phyloP scores from a whole-genome alignment of 2,888 invertebrate species.

The Drosophila yooni region DNA sequence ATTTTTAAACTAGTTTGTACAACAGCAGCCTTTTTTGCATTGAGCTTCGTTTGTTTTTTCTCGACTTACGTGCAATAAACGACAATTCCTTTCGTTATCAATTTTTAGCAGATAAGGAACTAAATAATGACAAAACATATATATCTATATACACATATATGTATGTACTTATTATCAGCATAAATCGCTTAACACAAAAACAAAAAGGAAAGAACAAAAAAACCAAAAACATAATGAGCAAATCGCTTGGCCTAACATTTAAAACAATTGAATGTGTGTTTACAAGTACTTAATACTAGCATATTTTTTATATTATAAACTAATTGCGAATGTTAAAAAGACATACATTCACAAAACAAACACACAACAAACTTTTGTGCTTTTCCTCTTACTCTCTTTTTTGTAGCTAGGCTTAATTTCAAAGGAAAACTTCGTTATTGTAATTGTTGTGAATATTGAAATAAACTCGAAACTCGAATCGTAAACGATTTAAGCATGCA shows the following conservation, averaged over 20 bases:
- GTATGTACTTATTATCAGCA: constrained; percentile 46
- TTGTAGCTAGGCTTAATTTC: constrained; percentile 80
- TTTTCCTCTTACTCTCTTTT: constrained; percentile 77
- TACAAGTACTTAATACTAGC: constrained; percentile 66
- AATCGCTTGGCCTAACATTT: constrained; percentile 56
- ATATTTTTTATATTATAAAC: constrained; percentile 78
- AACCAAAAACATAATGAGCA: constrained; percentile 11
- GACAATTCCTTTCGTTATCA: constrained; percentile 70
- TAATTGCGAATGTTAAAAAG: constrained; percentile 70
- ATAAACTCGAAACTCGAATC: constrained; percentile 64
- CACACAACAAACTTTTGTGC: constrained; percentile 63
- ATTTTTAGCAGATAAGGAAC: constrained; percentile 49
- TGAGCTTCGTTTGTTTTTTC: constrained; percentile 69
- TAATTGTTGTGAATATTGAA: constrained; percentile 81
- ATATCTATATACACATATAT: constrained; percentile 26
- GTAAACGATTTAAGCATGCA: constrained; percentile 71
- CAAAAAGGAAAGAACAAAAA: constrained; percentile 10
- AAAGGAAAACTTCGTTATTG: constrained; percentile 79
- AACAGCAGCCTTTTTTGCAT: constrained; percentile 77
- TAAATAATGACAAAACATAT: constrained; percentile 16
- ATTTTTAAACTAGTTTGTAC: constrained; percentile 77
- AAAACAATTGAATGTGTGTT: constrained; percentile 52
- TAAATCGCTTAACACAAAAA: constrained; percentile 43
- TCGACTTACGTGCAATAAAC: constrained; percentile 74
- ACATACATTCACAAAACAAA: constrained; percentile 21